These are phyloP conservation scores for Pseudanteris insignis DNA, from an alignment of 2,888 invertebrate species.

Conservation along the genomic window DNA sequence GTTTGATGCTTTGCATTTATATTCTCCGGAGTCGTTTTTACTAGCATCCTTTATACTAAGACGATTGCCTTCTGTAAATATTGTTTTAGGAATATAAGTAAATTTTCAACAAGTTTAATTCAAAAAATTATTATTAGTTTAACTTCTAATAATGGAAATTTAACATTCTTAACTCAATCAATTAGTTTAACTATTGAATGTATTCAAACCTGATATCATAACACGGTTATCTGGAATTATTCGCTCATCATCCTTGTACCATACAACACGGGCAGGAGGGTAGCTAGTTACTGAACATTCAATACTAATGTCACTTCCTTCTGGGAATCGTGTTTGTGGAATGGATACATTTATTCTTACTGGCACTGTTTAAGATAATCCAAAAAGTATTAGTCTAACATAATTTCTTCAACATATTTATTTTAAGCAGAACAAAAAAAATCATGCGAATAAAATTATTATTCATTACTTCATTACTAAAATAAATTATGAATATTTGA, in stretches of 20 bases:
- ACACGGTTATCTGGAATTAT: constrained; percentile 71
- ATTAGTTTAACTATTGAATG: no score
- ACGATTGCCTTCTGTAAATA: constrained; percentile 72
- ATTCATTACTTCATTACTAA: no score
- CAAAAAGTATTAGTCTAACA: no score
- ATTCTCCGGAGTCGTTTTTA: constrained; percentile 79
- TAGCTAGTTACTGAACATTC: constrained; percentile 81
- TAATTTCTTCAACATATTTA: no score
- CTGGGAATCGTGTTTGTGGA: constrained; percentile 70
- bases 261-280: constrained; percentile 79
- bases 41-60: constrained; percentile 75
- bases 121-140: no score
- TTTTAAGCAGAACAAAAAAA: no score
- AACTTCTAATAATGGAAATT: no score
- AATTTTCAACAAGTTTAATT: no score
- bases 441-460: no score
- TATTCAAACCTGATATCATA: constrained; percentile 75
- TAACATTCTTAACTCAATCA: no score
- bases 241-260: constrained; percentile 80
- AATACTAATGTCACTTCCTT: constrained; percentile 76
- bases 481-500: no score
- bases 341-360: constrained; percentile 74
- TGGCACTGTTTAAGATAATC: constrained; percentile 67
- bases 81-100: no score
- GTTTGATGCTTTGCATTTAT: constrained; percentile 86